Conservation (phyloP, 2,888 invertebrate species). For the Pegoplata infirma region DNA sequence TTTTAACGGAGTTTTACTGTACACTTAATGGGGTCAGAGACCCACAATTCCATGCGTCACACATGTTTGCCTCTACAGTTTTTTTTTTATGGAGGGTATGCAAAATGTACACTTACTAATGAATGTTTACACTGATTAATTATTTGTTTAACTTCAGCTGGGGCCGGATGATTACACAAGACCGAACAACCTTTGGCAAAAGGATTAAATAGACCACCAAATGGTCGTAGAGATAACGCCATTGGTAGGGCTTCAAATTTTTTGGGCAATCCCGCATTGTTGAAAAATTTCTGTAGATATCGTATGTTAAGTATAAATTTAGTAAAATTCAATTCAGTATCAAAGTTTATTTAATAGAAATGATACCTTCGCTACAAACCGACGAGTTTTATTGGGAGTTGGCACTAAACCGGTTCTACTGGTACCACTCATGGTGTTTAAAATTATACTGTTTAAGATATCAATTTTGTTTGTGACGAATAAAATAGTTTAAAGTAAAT, state of each 20-base stretch:
- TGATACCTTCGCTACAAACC: slow-evolving; percentile 67
- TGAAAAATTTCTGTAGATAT: slow-evolving; percentile 35
- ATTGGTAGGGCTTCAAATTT: slow-evolving; percentile 83
- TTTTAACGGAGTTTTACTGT: too few species aligned
- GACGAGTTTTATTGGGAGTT: slow-evolving; percentile 79
- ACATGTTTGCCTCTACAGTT: too few species aligned
- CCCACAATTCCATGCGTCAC: too few species aligned
- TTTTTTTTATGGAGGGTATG: too few species aligned
- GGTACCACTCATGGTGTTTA: slow-evolving; percentile 79
- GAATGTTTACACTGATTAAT: slow-evolving; percentile 85
- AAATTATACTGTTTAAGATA: too few species aligned
- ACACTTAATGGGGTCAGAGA: too few species aligned
- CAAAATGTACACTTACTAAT: slow-evolving; percentile 80
- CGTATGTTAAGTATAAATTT: too few species aligned
- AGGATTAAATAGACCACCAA: slow-evolving; percentile 89
- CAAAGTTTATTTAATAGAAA: neutral
- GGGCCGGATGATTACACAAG: slow-evolving; percentile 91
- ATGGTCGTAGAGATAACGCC: slow-evolving; percentile 87
- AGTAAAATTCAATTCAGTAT: neutral
- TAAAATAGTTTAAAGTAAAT: too few species aligned
- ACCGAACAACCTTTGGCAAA: slow-evolving; percentile 89
- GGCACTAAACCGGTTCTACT: slow-evolving; percentile 84
- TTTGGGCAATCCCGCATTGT: slow-evolving; percentile 66
- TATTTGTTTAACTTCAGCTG: slow-evolving; percentile 84
- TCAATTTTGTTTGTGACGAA: too few species aligned